Evolutionary conservation across 2,888 invertebrate genomes (phyloP).

Genomic region (Cosmia trapezina): DNA sequence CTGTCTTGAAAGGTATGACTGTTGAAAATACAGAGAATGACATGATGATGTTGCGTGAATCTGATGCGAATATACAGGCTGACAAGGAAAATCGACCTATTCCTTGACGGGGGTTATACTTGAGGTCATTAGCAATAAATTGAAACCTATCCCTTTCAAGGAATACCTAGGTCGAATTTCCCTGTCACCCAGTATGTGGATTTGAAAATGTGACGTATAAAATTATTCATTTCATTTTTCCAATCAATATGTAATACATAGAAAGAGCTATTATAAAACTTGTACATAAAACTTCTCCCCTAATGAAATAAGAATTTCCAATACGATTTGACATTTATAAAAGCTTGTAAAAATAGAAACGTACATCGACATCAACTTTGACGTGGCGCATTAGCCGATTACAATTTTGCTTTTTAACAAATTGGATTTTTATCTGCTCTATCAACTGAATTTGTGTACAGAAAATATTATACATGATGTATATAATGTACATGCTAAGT

Average conservation of each 20-base stretch:
- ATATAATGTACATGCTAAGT: slow-evolving; percentile 5
- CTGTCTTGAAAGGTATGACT: not conserved
- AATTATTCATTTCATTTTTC: not conserved
- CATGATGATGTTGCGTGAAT: not conserved
- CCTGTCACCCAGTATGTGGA: not conserved
- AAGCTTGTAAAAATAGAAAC: slow-evolving; percentile 32
- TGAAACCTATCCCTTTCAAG: too few species aligned
- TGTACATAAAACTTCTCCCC: not conserved
- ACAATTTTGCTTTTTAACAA: slow-evolving; percentile 48
- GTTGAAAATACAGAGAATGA: not conserved
- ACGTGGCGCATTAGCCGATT: slow-evolving; percentile 50
- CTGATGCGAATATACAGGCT: not conserved
- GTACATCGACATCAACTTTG: slow-evolving; percentile 23
- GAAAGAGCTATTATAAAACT: not conserved
- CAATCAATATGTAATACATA: not conserved
- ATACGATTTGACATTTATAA: slow-evolving; percentile 44
- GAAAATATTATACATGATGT: slow-evolving; percentile 22
- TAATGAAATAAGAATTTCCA: slow-evolving; percentile 36
- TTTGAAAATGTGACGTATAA: too few species aligned
- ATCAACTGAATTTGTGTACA: slow-evolving; percentile 30
- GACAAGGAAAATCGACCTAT: too few species aligned
- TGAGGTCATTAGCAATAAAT: too few species aligned
- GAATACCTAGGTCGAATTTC: too few species aligned
- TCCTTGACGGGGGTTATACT: too few species aligned
- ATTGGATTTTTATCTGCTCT: slow-evolving; percentile 50